Base-by-base conservation (phyloP, 2,113 vertebrate genomes). In the Spilogale gracilis region DNA sequence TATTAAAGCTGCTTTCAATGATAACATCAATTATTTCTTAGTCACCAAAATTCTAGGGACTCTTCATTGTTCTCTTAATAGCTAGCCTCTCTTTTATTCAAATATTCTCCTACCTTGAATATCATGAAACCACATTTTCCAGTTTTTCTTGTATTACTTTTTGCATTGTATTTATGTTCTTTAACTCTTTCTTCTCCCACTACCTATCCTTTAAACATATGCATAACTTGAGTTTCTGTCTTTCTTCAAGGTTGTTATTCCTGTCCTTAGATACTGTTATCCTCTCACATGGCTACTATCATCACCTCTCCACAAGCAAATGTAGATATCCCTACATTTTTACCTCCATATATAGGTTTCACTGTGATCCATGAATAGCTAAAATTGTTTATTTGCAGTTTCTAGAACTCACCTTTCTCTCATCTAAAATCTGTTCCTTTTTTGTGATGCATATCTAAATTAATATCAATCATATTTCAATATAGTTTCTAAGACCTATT, bases 1-100 rank as follows among this genome's bases (percentile, higher is more conserved):
- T 54, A 52, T 27, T 61, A 5, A 89, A 69, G 50, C 65, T 90
- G 43, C 13, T 52, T 61, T 71, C 43, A 90, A 21, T 61, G 52
- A 81, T 27, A 7, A 56, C 73, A 90, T 25, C 27, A 85, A 20
- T 85, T 17, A 48, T 89, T 84, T 92, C 52, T 38, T 60, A 86
- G 65, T 83, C 18, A 88, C 93, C 14, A 93, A 93, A 83, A 76
- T 91, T 56, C 61, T 82, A 38, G n/a, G 58, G n/a, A 82, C 32
- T 69, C 17, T 52, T 27, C 73, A 52, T 12, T 60, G 4, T 50
- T 67, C 27, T 61, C 50, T 89, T 90, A 81, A 85, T 54, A 90
- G 25, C 54, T 81, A 79, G 18, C 30, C 7, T 60, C 50, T 65
- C 58, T 12, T 23, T 80, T 94, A 89, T 13, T 94, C 27, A 91